Evolutionary conservation across 2,113 vertebrate genomes (phyloP).

Genomic region (Tachysurus vachellii): DNA sequence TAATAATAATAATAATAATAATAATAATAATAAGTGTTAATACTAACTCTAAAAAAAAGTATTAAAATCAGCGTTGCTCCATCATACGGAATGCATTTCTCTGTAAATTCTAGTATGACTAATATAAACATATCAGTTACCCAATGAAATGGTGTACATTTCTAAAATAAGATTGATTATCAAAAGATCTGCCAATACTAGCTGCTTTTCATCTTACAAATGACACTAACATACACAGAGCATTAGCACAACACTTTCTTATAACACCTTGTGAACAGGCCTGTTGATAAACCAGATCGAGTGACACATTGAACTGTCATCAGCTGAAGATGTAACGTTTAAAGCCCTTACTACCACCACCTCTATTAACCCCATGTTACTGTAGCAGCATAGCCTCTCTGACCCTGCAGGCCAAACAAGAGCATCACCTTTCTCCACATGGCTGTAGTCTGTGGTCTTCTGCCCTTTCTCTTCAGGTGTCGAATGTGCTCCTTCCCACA

Average conservation of each 20-base stretch:
- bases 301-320: neutral
- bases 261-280: neutral
- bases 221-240: neutral
- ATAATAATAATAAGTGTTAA: neutral
- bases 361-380: constrained; percentile 12
- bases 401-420: constrained; percentile 64
- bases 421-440: constrained; percentile 68
- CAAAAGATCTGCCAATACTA: too few species aligned
- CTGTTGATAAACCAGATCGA: neutral
- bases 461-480: constrained; percentile 64
- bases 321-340: neutral
- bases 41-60: neutral
- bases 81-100: neutral
- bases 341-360: neutral
- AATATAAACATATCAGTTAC: neutral
- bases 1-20: too few species aligned
- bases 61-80: neutral
- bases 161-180: neutral
- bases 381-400: constrained; percentile 59
- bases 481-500: constrained; percentile 72
- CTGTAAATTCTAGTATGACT: neutral
- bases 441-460: constrained; percentile 63
- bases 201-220: neutral
- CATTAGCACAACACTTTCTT: neutral
- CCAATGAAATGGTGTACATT: neutral